These are phyloP conservation scores for Trichonephila inaurata DNA, from an alignment of 1,140 invertebrate species.

Conservation along the genomic window DNA sequence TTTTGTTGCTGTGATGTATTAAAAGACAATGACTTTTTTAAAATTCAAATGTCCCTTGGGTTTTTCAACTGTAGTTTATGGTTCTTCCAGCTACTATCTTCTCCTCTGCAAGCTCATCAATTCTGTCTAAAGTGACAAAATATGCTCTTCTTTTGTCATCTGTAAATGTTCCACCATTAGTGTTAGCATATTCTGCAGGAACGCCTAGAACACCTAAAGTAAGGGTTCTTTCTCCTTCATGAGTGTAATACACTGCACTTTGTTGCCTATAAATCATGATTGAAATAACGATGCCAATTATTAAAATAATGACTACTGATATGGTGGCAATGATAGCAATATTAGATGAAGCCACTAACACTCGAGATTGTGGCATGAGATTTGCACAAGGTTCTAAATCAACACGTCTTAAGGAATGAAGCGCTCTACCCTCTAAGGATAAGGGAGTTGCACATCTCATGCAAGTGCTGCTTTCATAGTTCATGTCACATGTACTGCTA, in stretches of 20 bases:
- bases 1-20: background rate
- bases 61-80: constrained; percentile 45
- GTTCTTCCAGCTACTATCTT: constrained; percentile 54
- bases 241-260: constrained; percentile 87
- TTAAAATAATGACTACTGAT: constrained; percentile 79
- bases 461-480: constrained; percentile 82
- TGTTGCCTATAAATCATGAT: constrained; percentile 83
- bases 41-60: background rate
- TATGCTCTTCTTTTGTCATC: constrained; percentile 64
- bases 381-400: constrained; percentile 77
- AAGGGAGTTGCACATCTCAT: constrained; percentile 77
- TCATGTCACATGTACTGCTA: constrained; percentile 80
- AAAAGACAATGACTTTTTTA: background rate
- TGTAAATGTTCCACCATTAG: constrained; percentile 58
- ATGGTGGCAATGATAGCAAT: constrained; percentile 80
- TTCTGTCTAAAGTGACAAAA: constrained; percentile 69
- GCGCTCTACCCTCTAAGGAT: constrained; percentile 70
- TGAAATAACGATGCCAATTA: constrained; percentile 79
- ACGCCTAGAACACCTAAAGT: constrained; percentile 42
- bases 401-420: constrained; percentile 72
- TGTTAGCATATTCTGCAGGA: constrained; percentile 18
- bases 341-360: constrained; percentile 77
- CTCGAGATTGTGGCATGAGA: constrained; percentile 70
- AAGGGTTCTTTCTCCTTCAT: constrained; percentile 84
- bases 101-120: constrained; percentile 68